Evolutionary conservation across 1,140 invertebrate species (phyloP), one percentile per base, ranked within the genome.

Genomic region (Ips nitidus): DNA sequence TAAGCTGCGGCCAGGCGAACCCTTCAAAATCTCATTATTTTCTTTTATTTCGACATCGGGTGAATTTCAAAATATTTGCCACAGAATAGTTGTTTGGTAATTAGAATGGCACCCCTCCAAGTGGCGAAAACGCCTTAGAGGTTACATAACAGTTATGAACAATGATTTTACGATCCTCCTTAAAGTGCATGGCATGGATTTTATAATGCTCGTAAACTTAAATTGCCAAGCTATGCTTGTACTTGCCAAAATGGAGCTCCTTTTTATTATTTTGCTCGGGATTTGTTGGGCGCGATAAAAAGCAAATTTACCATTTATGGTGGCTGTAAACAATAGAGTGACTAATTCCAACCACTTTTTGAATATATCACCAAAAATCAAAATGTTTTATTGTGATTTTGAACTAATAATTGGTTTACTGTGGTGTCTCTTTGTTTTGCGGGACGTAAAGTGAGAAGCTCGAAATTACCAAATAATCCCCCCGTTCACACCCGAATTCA

Each of bases 391-490:
- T 22, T 22, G 22, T 22, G 22, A 22, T 22, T 22, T 22, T 22
- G 22, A 22, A 22, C 22, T 22, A 22, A 22, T 22, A 22, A 22
- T 22, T 22, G 22, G 22, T 22, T 22, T 22, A 22, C 22, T 22
- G 22, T 22, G 22, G 22, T 22, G 22, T 22, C 22, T 22, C 22
- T 22, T 22, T 22, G 22, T 22, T 22, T 22, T 22, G 22, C 22
- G 22, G 22, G 22, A 22, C 22, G 22, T 22, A 22, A 22, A 50
- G 45, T 50, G 2, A 8, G 45, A 50, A 22, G 1, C 45, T 50
- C 45, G 8, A 59, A 41, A 59, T 59, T 59, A 42, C 57, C 57
- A 42, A 59, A 59, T 42, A 59, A 59, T 59, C 57, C 57, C 37
- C 8, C 42, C 22, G 22, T 22, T 22, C 22, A 22, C 22, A 22